Percentiles rank a stretch among this genome's conserved stretches.
Conservation (phyloP, 2,888 invertebrate species). For the Platycnemis pennipes region DNA sequence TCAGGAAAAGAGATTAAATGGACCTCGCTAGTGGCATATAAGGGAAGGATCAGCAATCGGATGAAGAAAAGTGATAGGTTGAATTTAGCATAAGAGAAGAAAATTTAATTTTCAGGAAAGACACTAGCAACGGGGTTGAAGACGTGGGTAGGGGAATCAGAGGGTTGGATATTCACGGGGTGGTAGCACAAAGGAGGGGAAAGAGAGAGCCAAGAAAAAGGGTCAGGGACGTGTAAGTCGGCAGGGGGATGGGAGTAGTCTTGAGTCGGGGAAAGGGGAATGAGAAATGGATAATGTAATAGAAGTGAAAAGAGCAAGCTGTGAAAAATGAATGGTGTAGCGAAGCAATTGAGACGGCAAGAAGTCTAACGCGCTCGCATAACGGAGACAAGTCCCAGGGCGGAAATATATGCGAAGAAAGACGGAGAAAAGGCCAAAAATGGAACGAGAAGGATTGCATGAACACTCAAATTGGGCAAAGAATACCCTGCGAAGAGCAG, state of each 20-base stretch:
- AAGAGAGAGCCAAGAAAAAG: not conserved
- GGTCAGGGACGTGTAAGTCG: not conserved
- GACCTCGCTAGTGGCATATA: too few relatives aligned
- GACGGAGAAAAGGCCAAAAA: not conserved
- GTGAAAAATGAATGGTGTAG: too few relatives aligned
- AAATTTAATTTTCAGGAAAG: slow-evolving; percentile 57
- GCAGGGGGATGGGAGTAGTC: not conserved
- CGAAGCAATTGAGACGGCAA: too few relatives aligned
- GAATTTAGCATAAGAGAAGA: not conserved
- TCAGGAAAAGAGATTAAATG: not conserved
- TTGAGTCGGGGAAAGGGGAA: not conserved
- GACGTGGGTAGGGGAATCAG: too few relatives aligned
- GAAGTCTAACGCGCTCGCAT: too few relatives aligned
- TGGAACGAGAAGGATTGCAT: not conserved
- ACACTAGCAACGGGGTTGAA: slow-evolving; percentile 22
- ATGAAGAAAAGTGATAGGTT: not conserved
- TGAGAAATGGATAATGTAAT: not conserved
- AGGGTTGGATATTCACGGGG: too few relatives aligned
- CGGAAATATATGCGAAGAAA: not conserved
- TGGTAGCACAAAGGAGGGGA: not conserved
- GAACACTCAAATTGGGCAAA: not conserved
- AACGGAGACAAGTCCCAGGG: too few relatives aligned
- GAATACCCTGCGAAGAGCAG: not conserved
- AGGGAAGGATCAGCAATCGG: too few relatives aligned
- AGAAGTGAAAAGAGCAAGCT: too few relatives aligned